Evolutionary conservation across 2,797 vertebrate species (phyloP).

Genomic region (Zenarchopterus dispar): DNA sequence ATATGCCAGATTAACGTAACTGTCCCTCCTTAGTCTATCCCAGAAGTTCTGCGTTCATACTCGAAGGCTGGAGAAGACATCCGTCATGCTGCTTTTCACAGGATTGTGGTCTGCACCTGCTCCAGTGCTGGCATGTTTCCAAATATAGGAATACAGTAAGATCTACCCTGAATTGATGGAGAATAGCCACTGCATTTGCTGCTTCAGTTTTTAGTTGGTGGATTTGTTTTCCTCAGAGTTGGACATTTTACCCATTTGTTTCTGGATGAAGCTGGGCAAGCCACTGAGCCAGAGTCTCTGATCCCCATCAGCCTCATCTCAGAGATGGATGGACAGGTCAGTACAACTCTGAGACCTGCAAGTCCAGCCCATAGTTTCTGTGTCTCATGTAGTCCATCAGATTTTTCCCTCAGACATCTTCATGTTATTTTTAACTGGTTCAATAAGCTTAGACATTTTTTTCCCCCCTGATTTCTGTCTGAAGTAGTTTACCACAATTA

Average conservation of each 20-base stretch:
- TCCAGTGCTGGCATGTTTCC: constrained; percentile 92
- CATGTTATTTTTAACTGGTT: too few relatives aligned
- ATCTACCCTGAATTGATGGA: not conserved
- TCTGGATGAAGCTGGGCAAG: constrained; percentile 96
- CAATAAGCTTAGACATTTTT: too few relatives aligned
- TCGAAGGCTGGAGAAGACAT: constrained; percentile 91
- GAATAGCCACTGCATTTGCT: not conserved
- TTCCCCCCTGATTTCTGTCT: too few relatives aligned
- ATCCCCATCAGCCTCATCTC: constrained; percentile 91
- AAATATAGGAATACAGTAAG: constrained; percentile 88
- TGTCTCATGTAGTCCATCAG: too few relatives aligned
- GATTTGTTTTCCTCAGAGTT: constrained; percentile 72
- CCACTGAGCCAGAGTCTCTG: constrained; percentile 92
- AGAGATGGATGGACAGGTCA: constrained; percentile 89
- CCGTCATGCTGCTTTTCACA: constrained; percentile 87
- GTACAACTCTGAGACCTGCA: not conserved
- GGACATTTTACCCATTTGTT: constrained; percentile 96
- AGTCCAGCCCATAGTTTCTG: too few relatives aligned
- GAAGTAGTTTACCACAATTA: too few relatives aligned
- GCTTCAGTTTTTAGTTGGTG: not conserved
- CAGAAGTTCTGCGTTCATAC: constrained; percentile 86
- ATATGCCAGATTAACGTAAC: not conserved
- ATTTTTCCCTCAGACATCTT: too few relatives aligned
- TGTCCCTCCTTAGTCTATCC: constrained; percentile 76
- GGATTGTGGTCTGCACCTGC: constrained; percentile 92